Percentiles rank a stretch among this genome's conserved stretches.
Conservation (phyloP, 2,888 invertebrate genomes). For the Spialia ferax region DNA sequence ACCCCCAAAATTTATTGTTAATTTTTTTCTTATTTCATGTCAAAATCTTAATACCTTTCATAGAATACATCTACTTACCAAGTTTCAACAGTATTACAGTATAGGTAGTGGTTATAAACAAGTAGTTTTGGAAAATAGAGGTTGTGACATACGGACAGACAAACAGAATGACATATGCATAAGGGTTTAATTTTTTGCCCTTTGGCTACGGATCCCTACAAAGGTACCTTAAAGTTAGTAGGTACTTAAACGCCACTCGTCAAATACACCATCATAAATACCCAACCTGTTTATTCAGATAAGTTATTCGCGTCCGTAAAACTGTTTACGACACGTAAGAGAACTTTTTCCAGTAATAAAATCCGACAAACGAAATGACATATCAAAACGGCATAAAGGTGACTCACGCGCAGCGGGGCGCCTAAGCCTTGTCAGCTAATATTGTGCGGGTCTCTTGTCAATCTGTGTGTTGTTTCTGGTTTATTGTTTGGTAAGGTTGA, state of each 20-base stretch:
- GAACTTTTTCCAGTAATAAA: constrained; percentile 39
- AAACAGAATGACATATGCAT: too few relatives aligned
- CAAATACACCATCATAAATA: constrained; percentile 6
- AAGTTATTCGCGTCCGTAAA: constrained; percentile 37
- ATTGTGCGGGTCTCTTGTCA: constrained; percentile 11
- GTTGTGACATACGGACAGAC: too few relatives aligned
- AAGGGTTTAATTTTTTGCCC: too few relatives aligned
- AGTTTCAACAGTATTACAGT: too few relatives aligned
- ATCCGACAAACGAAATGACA: constrained; percentile 53
- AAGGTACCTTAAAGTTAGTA: too few relatives aligned
- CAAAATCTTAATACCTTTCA: too few relatives aligned
- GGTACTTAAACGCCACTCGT: background rate
- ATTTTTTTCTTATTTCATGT: too few relatives aligned
- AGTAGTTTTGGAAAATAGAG: too few relatives aligned
- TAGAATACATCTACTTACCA: too few relatives aligned
- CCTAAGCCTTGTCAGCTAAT: constrained; percentile 20
- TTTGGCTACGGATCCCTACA: too few relatives aligned
- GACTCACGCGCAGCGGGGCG: constrained; percentile 54
- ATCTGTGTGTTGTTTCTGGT: constrained; percentile 17
- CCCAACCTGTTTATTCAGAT: constrained; percentile 20
- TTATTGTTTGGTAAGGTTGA: background rate
- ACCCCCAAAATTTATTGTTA: too few relatives aligned
- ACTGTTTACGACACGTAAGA: constrained; percentile 29
- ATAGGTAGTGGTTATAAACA: too few relatives aligned
- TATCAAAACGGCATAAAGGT: constrained; percentile 51